Base-by-base conservation (phyloP, 2,888 invertebrate genomes). In the Dolichopus griseipennis region DNA sequence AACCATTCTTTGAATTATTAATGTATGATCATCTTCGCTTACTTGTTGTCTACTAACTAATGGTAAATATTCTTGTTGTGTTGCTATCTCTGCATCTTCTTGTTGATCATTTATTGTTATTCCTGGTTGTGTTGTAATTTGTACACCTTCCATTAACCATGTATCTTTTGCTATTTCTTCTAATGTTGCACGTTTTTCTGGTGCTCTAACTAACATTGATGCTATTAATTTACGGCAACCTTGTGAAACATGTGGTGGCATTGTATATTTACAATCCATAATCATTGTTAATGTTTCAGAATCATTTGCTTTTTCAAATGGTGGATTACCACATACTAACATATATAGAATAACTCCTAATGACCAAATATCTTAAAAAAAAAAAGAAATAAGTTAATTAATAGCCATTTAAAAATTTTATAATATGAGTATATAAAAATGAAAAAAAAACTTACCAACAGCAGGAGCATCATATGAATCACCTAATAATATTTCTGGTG, bases 271-370 rank as follows among this genome's bases (percentile, higher is more conserved):
- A 84, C 98, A 98, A 83, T 99, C 98, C 93, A 99, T 95, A 73
- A 99, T 99, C 94, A 96, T 97, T 41, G 97, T 98, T 68, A 99
- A 84, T 0, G 99, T 99, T 85, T 99, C 99, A 76, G 96, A 97
- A 83, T 99, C 99, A 82, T 98, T 99, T 41, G 97, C 97, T 84
- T 98, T 98, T 83, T 97, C 97, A 81, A 99, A 99, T 8, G 99
- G 99, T 52, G 97, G 92, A 79, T 93, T 91, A 8, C 99, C 99
- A 82, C 95, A 95, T 7, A 98, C 97, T 76, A 99, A 85, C 97
- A 99, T 99, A 83, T 93, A 99, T 64, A 99, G 84, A 77, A 99
- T 97, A 20, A 99, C 99, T 69, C 99, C 99, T 69, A 99, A 85
- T 8, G 97, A 97, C 99, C 99, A 99, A 67, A 99, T 93, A 84